Conservation (phyloP, 1,140 invertebrate genomes). For the Asobara japonica region DNA sequence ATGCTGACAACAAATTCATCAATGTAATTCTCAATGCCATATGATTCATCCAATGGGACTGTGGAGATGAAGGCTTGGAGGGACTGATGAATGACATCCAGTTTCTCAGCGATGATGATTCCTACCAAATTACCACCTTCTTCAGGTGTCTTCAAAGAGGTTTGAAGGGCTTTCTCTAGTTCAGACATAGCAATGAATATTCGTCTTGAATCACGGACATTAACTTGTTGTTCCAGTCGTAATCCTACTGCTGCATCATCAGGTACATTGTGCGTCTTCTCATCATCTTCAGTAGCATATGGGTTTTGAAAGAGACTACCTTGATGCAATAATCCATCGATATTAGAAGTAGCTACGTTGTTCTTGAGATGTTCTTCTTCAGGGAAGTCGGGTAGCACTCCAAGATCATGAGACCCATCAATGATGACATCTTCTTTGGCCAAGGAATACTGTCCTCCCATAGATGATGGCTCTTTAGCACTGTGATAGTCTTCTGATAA, state of each 20-base stretch:
- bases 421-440: constrained; percentile 58
- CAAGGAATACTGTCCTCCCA: constrained; percentile 42
- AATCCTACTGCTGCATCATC: no score
- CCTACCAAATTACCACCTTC: constrained; percentile 2
- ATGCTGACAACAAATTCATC: constrained; percentile 59
- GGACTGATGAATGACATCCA: constrained; percentile 29
- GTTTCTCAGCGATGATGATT: constrained; percentile 22
- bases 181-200: constrained; percentile 45
- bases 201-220: constrained; percentile 36
- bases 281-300: not conserved
- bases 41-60: constrained; percentile 14
- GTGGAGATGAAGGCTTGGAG: constrained; percentile 30
- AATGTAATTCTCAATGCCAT: constrained; percentile 47
- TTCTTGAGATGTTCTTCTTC: not conserved
- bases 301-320: not conserved
- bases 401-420: constrained; percentile 38
- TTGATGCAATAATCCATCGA: not conserved
- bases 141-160: constrained; percentile 27
- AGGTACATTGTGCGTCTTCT: no score
- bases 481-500: constrained; percentile 62
- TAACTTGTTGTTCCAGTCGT: no score
- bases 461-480: constrained; percentile 48
- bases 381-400: not conserved
- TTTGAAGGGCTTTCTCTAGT: constrained; percentile 24
- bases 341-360: not conserved